phyloP scores from a whole-genome alignment of 2,797 vertebrate genomes.

The Buceros bicornis region DNA sequence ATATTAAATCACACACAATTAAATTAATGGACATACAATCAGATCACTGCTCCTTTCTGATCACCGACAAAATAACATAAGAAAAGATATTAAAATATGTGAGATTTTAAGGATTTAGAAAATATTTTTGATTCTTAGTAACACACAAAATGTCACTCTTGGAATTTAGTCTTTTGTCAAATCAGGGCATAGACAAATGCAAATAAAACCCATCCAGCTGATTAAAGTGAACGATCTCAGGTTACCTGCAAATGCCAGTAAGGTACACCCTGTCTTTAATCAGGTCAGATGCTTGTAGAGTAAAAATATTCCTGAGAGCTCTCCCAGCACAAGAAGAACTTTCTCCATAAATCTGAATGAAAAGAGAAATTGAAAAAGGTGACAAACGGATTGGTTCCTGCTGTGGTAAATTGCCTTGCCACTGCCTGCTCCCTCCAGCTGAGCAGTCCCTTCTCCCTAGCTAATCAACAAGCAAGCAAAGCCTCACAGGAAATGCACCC shows the following conservation, averaged over 20 bases:
- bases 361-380: constrained; percentile 69
- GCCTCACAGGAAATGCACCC: neutral
- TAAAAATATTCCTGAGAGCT: constrained; percentile 92
- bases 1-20: neutral
- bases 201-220: neutral
- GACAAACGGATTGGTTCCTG: constrained; percentile 31
- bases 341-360: constrained; percentile 91
- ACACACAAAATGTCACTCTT: neutral
- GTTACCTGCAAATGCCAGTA: constrained; percentile 90
- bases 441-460: neutral
- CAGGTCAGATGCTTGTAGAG: constrained; percentile 91
- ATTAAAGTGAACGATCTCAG: neutral
- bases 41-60: neutral
- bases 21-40: neutral
- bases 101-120: neutral
- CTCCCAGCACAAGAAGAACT: constrained; percentile 94
- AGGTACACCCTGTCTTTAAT: constrained; percentile 96
- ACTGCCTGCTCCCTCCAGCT: neutral
- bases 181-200: neutral
- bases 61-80: neutral
- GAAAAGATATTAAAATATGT: neutral
- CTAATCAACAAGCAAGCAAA: neutral
- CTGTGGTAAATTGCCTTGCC: neutral
- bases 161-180: neutral
- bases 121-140: neutral